A percentile compares a stretch with the other conserved stretches of the same genome.
These are phyloP conservation scores for Allobates femoralis DNA, from an alignment of 2,797 vertebrate genomes.

Conservation along the genomic window DNA sequence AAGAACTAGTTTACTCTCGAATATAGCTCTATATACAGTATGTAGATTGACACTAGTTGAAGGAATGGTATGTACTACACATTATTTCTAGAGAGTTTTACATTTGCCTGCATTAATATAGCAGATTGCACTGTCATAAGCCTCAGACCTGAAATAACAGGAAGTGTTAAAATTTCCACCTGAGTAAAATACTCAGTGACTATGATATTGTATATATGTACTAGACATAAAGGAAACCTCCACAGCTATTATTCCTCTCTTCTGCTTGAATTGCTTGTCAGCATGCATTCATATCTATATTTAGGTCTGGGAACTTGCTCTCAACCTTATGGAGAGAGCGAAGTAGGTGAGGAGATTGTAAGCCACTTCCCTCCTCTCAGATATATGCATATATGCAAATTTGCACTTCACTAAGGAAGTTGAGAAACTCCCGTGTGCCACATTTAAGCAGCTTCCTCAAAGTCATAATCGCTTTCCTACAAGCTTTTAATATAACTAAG, in stretches of 20 bases:
- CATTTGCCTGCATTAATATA: conserved; percentile 48
- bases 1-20: neutral
- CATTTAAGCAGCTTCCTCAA: no score
- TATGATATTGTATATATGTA: conserved; percentile 69
- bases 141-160: conserved; percentile 67
- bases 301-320: no score
- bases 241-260: conserved; percentile 69
- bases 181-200: conserved; percentile 65
- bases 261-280: conserved; percentile 73
- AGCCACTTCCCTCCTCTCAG: no score
- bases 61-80: neutral
- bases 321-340: no score
- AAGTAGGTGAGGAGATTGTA: no score
- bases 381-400: no score
- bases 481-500: no score
- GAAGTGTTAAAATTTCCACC: conserved; percentile 65
- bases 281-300: conserved; percentile 64
- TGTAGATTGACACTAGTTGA: neutral
- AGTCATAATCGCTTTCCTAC: no score
- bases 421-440: no score
- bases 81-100: neutral
- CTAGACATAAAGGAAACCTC: conserved; percentile 69
- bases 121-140: conserved; percentile 29
- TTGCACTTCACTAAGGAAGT: no score
- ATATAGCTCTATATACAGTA: neutral